Conservation (phyloP, 2,797 vertebrate genomes). For the Hypotaenidia okinawae region DNA sequence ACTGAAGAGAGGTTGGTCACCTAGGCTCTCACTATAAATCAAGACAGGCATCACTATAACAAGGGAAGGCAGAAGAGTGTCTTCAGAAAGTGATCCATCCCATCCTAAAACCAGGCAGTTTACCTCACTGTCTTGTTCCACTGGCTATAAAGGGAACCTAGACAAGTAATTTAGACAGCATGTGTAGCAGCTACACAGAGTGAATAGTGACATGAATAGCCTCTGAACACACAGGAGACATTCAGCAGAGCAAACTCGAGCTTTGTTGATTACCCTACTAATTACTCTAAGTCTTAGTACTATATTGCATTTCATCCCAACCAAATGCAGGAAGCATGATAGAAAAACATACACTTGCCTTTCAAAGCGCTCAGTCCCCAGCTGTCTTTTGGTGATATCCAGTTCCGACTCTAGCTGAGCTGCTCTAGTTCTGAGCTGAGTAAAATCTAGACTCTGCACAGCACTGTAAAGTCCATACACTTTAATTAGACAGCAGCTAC, state of each 20-base stretch:
- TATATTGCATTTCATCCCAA: not conserved
- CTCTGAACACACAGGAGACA: not conserved
- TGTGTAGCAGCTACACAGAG: not conserved
- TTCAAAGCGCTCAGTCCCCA: conserved; percentile 81
- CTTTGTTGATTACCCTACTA: not conserved
- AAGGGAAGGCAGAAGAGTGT: not conserved
- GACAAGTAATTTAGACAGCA: not conserved
- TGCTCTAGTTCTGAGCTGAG: conserved; percentile 78
- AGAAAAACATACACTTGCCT: conserved; percentile 70
- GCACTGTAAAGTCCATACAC: conserved; percentile 51
- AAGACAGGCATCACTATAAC: not conserved
- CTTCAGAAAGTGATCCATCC: not conserved
- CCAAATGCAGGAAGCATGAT: not conserved
- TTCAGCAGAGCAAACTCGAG: not conserved
- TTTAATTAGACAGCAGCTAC: not conserved
- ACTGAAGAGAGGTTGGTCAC: not conserved
- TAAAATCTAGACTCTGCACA: conserved; percentile 75
- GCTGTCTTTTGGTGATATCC: conserved; percentile 80
- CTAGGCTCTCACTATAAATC: not conserved
- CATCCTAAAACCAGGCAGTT: not conserved
- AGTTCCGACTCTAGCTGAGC: conserved; percentile 79
- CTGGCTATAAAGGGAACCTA: not conserved
- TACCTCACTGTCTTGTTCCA: not conserved
- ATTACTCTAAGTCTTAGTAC: not conserved
- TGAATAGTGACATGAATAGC: not conserved